Conservation (phyloP, 2,797 vertebrate genomes). For the Hippoglossus hippoglossus region DNA sequence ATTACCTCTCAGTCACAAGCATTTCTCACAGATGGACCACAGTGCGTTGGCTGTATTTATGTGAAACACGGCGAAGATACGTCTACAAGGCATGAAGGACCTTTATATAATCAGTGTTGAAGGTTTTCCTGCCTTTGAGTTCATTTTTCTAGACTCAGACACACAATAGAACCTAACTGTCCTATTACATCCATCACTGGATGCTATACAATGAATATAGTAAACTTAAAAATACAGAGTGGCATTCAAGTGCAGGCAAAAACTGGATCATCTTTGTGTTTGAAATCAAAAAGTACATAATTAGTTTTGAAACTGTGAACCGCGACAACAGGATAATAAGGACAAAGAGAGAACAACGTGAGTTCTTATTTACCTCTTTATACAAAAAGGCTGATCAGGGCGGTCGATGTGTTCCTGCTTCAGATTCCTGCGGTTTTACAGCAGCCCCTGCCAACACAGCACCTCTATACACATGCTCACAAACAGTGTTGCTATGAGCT, state of each 20-base stretch:
- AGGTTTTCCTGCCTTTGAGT: neutral
- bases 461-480: conserved; percentile 2
- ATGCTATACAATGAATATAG: neutral
- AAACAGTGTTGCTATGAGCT: conserved; percentile 21
- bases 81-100: neutral
- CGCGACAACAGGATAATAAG: neutral
- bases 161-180: too few species aligned
- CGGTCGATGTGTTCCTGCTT: neutral
- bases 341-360: neutral
- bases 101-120: neutral
- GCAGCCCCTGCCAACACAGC: neutral
- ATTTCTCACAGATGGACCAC: neutral
- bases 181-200: neutral
- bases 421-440: neutral
- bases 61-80: neutral
- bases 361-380: conserved; percentile 1
- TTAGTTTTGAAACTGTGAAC: neutral
- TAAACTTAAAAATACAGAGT: neutral
- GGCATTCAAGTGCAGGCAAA: neutral
- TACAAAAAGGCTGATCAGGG: conserved; percentile 6
- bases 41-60: neutral
- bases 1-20: neutral
- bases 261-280: neutral
- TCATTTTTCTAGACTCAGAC: neutral
- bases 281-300: neutral